A percentile compares a stretch with the other conserved stretches of the same genome.
Evolutionary conservation across 92 coral and sea anemone species (phyloP).

Genomic region (Zoanthus sansibaricus): DNA sequence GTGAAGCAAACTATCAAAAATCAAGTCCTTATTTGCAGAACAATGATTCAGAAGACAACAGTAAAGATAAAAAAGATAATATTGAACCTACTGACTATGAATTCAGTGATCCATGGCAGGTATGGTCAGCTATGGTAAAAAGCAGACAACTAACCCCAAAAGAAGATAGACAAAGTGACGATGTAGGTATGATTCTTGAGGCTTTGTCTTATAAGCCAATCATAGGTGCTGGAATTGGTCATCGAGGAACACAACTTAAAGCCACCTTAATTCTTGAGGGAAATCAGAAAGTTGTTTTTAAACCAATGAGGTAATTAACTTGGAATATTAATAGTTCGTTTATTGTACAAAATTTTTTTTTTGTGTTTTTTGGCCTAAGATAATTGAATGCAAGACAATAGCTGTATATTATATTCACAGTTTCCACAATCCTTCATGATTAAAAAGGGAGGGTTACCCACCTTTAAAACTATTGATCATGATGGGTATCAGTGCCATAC

Average conservation of each 20-base stretch:
- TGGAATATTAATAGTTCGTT: not conserved
- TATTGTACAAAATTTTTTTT: no score
- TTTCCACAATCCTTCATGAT: no score
- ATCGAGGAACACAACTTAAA: conserved; percentile 89
- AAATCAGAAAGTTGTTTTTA: conserved; percentile 94
- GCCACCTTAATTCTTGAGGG: conserved; percentile 88
- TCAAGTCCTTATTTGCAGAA: conserved; percentile 18
- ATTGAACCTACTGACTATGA: conserved; percentile 75
- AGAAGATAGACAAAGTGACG: conserved; percentile 46
- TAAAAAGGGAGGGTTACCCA: no score
- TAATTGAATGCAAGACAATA: no score
- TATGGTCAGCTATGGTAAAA: conserved; percentile 94
- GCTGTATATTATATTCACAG: no score
- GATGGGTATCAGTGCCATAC: no score
- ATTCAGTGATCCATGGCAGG: conserved; percentile 86
- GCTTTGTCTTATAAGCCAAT: conserved; percentile 84
- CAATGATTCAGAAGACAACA: conserved; percentile 34
- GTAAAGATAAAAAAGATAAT: conserved; percentile 35
- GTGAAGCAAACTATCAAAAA: not conserved
- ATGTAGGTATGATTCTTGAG: conserved; percentile 81
- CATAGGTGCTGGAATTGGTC: conserved; percentile 83
- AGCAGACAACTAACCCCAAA: conserved; percentile 70
- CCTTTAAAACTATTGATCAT: no score
- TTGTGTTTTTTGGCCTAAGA: no score
- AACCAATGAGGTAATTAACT: conserved; percentile 87